Evolutionary conservation across 2,113 vertebrate species (phyloP).

Genomic region (Todiramphus chloris): DNA sequence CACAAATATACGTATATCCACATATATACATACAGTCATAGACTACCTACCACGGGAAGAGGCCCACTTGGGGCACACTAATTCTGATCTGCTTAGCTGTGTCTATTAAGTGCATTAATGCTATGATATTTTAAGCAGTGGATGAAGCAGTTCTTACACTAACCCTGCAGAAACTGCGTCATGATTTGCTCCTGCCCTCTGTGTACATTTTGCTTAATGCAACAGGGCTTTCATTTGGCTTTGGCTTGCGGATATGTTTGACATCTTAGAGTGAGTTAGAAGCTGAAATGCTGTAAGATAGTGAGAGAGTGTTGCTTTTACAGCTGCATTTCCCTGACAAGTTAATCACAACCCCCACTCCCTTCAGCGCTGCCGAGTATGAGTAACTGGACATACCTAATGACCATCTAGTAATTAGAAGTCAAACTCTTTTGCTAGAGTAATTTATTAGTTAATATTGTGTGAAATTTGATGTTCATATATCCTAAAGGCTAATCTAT

Average conservation of each 20-base stretch:
- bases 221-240: not conserved
- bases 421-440: not conserved
- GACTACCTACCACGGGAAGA: not conserved
- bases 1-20: fast-evolving
- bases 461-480: constrained; percentile 21
- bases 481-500: constrained; percentile 29
- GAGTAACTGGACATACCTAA: not conserved
- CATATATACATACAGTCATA: not conserved
- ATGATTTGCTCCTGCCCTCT: not conserved
- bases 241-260: not conserved
- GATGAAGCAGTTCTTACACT: not conserved
- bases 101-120: not conserved
- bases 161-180: not conserved
- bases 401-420: not conserved
- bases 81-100: not conserved
- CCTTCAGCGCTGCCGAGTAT: not conserved
- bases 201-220: not conserved
- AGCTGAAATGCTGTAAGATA: not conserved
- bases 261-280: not conserved
- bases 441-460: constrained; percentile 34
- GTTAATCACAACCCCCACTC: not conserved
- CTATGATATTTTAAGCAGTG: not conserved
- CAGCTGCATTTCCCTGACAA: not conserved
- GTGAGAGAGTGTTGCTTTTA: not conserved
- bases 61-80: too few species aligned